A percentile compares a stretch with the other conserved stretches of the same genome.
Evolutionary conservation across 2,888 invertebrate genomes (phyloP).

Genomic region (Cacoxenus indagator): DNA sequence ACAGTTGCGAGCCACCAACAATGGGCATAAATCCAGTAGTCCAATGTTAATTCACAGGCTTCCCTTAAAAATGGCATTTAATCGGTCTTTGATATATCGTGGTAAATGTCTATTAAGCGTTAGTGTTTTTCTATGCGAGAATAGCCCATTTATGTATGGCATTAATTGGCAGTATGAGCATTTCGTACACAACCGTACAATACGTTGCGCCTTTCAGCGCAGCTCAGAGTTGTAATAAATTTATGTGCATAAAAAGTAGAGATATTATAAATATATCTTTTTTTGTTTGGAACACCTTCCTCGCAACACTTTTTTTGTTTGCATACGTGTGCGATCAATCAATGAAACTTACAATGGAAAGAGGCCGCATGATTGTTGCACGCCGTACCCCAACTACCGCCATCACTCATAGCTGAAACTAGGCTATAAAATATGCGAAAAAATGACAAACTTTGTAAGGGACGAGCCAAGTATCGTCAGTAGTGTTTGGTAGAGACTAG

Average conservation of each 20-base stretch:
- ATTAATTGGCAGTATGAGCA: too few relatives aligned
- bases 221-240: constrained; percentile 2
- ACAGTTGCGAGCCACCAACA: neutral
- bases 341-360: neutral
- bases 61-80: neutral
- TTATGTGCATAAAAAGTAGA: constrained; percentile 4
- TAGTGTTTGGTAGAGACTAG: neutral
- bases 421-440: neutral
- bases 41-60: too few relatives aligned
- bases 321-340: neutral
- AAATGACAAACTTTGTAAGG: constrained; percentile 5
- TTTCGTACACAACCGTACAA: neutral
- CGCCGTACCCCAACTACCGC: too few relatives aligned
- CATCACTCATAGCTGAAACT: neutral
- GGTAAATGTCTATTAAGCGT: constrained; percentile 57
- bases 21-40: too few relatives aligned
- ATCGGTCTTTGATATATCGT: constrained; percentile 54
- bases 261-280: neutral
- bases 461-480: constrained; percentile 1
- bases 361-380: too few relatives aligned
- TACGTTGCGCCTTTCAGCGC: neutral
- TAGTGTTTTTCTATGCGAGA: neutral
- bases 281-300: neutral
- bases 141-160: neutral
- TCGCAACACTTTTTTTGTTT: neutral